phyloP scores from a whole-genome alignment of 1,140 invertebrate species.

The Leptopilina boulardi region DNA sequence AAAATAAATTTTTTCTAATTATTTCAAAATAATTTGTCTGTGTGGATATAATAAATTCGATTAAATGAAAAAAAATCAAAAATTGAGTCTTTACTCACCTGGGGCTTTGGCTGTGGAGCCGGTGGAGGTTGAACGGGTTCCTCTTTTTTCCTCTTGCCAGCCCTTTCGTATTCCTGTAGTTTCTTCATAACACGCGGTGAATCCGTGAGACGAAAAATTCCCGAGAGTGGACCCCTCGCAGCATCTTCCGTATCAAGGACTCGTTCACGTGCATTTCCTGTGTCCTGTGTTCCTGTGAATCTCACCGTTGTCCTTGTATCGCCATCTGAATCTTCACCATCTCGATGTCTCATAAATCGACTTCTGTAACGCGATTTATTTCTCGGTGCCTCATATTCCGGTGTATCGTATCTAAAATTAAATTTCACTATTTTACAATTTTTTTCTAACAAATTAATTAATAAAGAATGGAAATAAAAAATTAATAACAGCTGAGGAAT shows the following conservation, averaged over 20 bases:
- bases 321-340: conserved; percentile 75
- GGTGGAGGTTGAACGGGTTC: conserved; percentile 78
- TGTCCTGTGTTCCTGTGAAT: conserved; percentile 67
- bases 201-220: conserved; percentile 92
- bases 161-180: conserved; percentile 86
- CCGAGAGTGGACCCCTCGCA: conserved; percentile 90
- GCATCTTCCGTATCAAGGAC: conserved; percentile 94
- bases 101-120: conserved; percentile 76
- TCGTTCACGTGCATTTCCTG: conserved; percentile 78
- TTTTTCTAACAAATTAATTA: not conserved
- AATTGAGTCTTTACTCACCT: conserved; percentile 60
- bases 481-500: too few relatives aligned
- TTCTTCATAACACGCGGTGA: conserved; percentile 92
- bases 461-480: too few relatives aligned
- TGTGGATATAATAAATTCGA: not conserved
- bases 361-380: conserved; percentile 77
- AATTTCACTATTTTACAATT: conserved; percentile 13
- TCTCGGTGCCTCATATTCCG: conserved; percentile 71
- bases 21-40: too few relatives aligned
- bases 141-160: conserved; percentile 84
- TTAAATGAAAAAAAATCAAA: not conserved
- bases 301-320: conserved; percentile 69
- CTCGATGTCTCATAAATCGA: conserved; percentile 77
- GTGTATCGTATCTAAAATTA: conserved; percentile 68
- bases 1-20: too few relatives aligned